Evolutionary conservation across 2,113 vertebrate species (phyloP).

Genomic region (Paradoxurus hermaphroditus): DNA sequence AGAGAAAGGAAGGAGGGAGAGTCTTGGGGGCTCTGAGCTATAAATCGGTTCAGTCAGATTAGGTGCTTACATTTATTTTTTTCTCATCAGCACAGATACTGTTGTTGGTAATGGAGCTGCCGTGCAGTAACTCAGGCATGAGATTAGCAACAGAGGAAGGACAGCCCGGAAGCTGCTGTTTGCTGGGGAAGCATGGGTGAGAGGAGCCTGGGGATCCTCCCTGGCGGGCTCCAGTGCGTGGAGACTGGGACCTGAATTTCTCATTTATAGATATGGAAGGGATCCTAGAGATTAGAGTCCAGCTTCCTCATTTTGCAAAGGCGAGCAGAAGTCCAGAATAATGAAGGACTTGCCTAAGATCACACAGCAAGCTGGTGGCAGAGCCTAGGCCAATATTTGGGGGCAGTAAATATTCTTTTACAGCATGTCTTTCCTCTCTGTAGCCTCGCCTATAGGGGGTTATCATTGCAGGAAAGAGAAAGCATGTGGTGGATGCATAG

Average conservation of each 20-base stretch:
- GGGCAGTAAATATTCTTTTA: neutral
- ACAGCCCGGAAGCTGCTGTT: neutral
- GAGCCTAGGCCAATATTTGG: neutral
- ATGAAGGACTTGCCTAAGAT: neutral
- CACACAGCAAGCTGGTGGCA: neutral
- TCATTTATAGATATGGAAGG: neutral
- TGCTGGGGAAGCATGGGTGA: neutral
- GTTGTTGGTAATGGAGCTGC: constrained; percentile 50
- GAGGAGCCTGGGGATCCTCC: neutral
- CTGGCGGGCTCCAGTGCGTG: neutral
- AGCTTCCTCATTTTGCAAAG: neutral
- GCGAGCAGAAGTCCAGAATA: neutral
- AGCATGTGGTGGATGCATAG: rapidly evolving
- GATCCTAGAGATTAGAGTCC: neutral
- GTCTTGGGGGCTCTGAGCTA: constrained; percentile 10
- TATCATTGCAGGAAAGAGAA: neutral
- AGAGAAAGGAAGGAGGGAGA: neutral
- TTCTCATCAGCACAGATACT: neutral
- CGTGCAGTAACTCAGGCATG: neutral
- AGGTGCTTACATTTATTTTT: constrained; percentile 53
- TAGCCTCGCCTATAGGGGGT: neutral
- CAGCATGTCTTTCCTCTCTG: neutral
- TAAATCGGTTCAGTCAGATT: neutral
- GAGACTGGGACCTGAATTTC: neutral
- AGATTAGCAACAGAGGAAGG: constrained; percentile 26